A percentile compares a stretch with the other conserved stretches of the same genome.
Conservation (phyloP, 2,113 vertebrate genomes). For the Cacatua alba region DNA sequence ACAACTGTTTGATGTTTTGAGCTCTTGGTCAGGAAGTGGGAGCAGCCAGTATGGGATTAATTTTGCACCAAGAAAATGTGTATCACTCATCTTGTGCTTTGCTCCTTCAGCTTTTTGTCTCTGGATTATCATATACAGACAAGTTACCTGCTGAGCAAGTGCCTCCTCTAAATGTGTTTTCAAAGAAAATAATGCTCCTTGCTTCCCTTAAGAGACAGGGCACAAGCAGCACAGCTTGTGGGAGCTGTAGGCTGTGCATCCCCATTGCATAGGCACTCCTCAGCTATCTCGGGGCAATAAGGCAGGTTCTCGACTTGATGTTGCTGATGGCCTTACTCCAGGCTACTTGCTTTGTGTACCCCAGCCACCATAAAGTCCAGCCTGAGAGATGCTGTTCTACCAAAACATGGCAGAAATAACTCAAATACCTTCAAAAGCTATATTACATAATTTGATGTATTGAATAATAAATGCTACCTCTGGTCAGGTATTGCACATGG, state of each 20-base stretch:
- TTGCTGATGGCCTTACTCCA: neutral
- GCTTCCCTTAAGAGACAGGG: neutral
- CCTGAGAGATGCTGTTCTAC: neutral
- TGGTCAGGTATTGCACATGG: rapidly evolving
- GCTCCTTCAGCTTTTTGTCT: neutral
- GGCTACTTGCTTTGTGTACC: neutral
- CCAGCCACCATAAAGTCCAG: neutral
- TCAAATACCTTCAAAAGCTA: neutral
- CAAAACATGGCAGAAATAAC: neutral
- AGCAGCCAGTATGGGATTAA: neutral
- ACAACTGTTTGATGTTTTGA: neutral
- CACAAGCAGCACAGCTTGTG: neutral
- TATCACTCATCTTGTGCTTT: neutral
- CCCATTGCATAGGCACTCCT: rapidly evolving
- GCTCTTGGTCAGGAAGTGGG: neutral
- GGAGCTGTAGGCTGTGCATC: neutral
- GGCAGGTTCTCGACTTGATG: neutral
- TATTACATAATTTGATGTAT: neutral
- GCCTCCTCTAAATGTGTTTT: neutral
- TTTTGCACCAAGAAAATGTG: neutral
- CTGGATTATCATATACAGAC: neutral
- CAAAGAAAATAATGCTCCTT: neutral
- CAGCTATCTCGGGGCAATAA: neutral
- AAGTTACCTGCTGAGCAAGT: neutral
- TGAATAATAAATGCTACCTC: neutral